These are phyloP conservation scores for Armadillidium nasatum DNA, from an alignment of 1,140 invertebrate genomes.

Conservation along the genomic window DNA sequence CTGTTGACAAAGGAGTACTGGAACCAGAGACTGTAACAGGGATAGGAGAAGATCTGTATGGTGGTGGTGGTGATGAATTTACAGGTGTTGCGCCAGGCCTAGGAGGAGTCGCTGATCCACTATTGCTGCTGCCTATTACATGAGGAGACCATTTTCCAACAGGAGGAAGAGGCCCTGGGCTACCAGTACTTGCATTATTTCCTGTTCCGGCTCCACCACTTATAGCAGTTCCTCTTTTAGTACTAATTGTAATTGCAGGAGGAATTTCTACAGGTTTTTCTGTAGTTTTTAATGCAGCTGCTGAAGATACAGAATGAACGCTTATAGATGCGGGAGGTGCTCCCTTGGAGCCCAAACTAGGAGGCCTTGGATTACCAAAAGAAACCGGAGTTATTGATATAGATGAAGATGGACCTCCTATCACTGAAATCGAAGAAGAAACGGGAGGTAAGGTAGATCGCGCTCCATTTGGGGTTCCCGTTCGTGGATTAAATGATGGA, in stretches of 20 bases:
- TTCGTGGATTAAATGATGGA: not conserved
- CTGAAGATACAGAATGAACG: not conserved
- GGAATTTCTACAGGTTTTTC: not conserved
- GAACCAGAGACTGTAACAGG: slow-evolving; percentile 34
- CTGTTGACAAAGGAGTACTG: slow-evolving; percentile 25
- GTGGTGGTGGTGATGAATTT: slow-evolving; percentile 34
- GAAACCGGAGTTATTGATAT: not conserved
- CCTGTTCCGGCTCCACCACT: slow-evolving; percentile 27
- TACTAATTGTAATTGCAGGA: slow-evolving; percentile 2
- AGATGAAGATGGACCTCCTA: not conserved
- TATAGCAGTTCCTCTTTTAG: slow-evolving; percentile 17
- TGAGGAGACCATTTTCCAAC: slow-evolving; percentile 26
- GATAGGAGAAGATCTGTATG: slow-evolving; percentile 40
- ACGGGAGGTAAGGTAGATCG: not conserved
- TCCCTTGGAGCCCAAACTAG: not conserved
- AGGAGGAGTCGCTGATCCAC: slow-evolving; percentile 32
- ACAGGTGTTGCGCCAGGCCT: slow-evolving; percentile 28
- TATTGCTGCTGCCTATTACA: slow-evolving; percentile 25
- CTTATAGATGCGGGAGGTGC: not conserved
- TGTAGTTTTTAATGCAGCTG: not conserved
- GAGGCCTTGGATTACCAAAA: slow-evolving; percentile 7
- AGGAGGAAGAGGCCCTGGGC: slow-evolving; percentile 27
- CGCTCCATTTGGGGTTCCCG: not conserved
- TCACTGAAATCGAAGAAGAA: not conserved
- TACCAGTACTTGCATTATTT: slow-evolving; percentile 37